Percentiles rank a stretch among this genome's conserved stretches.
Conservation (phyloP, 2,113 vertebrate genomes). For the Puntigrus tetrazona region DNA sequence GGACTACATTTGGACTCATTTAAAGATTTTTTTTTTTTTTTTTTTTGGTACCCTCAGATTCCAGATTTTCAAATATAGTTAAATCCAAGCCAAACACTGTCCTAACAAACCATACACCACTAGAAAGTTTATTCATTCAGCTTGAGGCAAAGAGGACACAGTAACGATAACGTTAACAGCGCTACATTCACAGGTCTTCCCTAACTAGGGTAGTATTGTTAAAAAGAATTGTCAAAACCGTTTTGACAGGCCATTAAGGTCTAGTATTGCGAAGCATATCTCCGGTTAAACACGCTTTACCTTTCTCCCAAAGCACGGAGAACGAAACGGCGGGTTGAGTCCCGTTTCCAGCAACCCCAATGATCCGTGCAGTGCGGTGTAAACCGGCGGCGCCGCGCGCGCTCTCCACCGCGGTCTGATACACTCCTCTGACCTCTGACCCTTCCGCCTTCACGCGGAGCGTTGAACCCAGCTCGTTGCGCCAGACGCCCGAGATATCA, state of each 20-base stretch:
- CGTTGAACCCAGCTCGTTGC: constrained; percentile 47
- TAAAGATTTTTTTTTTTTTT: no score
- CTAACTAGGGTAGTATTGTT: not conserved
- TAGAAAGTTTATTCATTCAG: no score
- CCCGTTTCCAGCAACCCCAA: constrained; percentile 42
- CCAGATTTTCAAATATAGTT: no score
- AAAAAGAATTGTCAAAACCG: not conserved
- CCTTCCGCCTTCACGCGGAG: constrained; percentile 19
- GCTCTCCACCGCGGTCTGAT: constrained; percentile 47
- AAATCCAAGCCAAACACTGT: no score
- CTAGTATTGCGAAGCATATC: not conserved
- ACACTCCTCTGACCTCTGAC: constrained; percentile 41
- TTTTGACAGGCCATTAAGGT: not conserved
- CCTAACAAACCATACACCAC: no score
- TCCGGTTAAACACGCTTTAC: not conserved
- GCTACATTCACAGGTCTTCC: not conserved
- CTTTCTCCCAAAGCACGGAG: constrained; percentile 53
- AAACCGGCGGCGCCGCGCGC: constrained; percentile 27
- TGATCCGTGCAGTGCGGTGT: constrained; percentile 22
- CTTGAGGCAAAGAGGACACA: not conserved
- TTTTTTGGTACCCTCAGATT: no score
- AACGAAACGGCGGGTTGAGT: constrained; percentile 51
- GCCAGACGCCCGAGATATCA: constrained; percentile 54
- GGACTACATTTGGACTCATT: no score
- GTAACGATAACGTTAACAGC: not conserved